Base-by-base conservation (phyloP, 1,140 invertebrate genomes). In the Zaprionus vittiger region DNA sequence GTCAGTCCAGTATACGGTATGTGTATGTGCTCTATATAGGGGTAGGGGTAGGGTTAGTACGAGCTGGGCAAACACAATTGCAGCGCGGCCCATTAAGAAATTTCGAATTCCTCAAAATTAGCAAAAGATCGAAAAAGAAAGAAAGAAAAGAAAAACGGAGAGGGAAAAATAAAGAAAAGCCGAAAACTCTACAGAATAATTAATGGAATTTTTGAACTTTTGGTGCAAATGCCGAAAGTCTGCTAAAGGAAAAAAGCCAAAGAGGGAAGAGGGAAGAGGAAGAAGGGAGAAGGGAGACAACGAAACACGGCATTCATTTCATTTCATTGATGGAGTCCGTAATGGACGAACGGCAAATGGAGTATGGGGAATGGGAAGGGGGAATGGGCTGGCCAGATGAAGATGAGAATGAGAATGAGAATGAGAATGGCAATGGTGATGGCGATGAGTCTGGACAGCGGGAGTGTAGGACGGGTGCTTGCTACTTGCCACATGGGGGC, bases 181-280 rank as follows among this genome's bases (percentile, higher is more conserved):
- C 41, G 41, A 47, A 75, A 77, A 81, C 80, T 63, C 62, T 52
- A 68, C 63, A 69, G 60, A 72, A 81, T 85, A 84, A 84, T 84
- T 85, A 84, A 84, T 84, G 82, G 82, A 84, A 84, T 84, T 84
- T 85, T 81, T 84, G 76, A 85, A 86, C 83, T 86, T 79, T 86
- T 60, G 74, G 83, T 86, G 76, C 80, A 77, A 79, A 73, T 80
- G 63, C 65, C 72, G 28, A 28, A 69, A 59, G 67, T 71, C 60
- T 71, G 67, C 54, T 52, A 59, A 59, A 15, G 20, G 12, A 54
- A 54, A 54, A 22, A 24, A 17, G 41, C 37, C 37, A 38, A 38
- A 24, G 11, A 24, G 49, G 20, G 9, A 11, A 24, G 24, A 5
- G 15, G 5, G 15, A 11, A 22, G 6, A 37, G 34, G 12, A 1